Evolutionary conservation across 2,113 vertebrate species (phyloP).

Genomic region (Cottus gobio): DNA sequence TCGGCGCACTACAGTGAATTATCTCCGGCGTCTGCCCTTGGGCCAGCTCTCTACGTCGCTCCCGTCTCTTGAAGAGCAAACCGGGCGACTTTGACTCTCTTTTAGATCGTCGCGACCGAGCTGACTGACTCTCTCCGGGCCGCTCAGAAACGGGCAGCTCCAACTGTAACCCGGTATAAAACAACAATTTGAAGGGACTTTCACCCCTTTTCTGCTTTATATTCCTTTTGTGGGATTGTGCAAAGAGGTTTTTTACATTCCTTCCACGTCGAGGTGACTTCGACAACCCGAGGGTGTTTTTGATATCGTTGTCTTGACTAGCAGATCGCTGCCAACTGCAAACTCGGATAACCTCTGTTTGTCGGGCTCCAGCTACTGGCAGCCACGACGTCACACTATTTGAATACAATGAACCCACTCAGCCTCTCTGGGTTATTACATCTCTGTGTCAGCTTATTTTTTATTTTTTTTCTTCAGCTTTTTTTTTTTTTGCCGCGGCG

Average conservation of each 20-base stretch:
- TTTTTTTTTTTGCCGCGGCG: constrained; percentile 29
- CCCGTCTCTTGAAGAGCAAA: constrained; percentile 32
- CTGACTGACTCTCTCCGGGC: constrained; percentile 10
- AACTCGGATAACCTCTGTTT: constrained; percentile 55
- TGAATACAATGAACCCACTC: constrained; percentile 59
- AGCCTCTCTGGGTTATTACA: constrained; percentile 32
- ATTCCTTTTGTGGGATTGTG: constrained; percentile 4
- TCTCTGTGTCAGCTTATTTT: constrained; percentile 16
- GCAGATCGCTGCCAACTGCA: constrained; percentile 45
- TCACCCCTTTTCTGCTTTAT: background rate
- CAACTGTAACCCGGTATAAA: background rate
- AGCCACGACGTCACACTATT: constrained; percentile 26
- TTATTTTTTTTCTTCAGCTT: constrained; percentile 44
- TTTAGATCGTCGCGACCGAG: constrained; percentile 22
- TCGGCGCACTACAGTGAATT: constrained; percentile 1
- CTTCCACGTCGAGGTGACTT: constrained; percentile 32
- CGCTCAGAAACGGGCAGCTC: background rate
- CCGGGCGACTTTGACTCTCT: background rate
- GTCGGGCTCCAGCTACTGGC: constrained; percentile 33
- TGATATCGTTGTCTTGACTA: constrained; percentile 52
- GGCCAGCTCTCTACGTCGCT: constrained; percentile 25
- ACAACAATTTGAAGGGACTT: background rate
- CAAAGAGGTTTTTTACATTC: constrained; percentile 4
- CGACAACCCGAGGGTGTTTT: constrained; percentile 54
- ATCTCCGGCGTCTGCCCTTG: constrained; percentile 33